Conservation (phyloP, 2,797 vertebrate species). For the Ataeniobius toweri region DNA sequence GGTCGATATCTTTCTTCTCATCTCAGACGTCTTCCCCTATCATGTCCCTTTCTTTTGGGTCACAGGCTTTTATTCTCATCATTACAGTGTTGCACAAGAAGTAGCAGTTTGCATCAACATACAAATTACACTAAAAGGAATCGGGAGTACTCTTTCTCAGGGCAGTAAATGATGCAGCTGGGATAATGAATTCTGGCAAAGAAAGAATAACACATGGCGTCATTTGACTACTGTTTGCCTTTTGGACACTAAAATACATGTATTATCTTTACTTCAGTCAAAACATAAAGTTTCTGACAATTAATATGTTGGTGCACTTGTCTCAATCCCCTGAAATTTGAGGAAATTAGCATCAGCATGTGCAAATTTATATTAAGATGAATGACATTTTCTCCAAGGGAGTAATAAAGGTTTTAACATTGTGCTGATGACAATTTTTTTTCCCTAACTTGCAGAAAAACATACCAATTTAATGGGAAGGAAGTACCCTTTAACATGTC, state of each 20-base stretch:
- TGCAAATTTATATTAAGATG: conserved; percentile 17
- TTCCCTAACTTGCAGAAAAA: conserved; percentile 10
- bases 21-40: conserved; percentile 46
- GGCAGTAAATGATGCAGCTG: conserved; percentile 51
- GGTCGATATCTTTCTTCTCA: conserved; percentile 59
- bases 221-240: conserved; percentile 47
- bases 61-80: conserved; percentile 42
- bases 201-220: conserved; percentile 60
- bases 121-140: conserved; percentile 49
- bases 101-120: conserved; percentile 51
- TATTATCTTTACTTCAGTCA: conserved; percentile 24
- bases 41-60: conserved; percentile 49
- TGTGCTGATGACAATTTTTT: conserved; percentile 8
- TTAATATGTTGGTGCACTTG: conserved; percentile 16
- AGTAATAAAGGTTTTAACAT: conserved; percentile 28
- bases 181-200: conserved; percentile 53
- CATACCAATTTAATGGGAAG: conserved; percentile 12
- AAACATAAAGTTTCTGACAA: conserved; percentile 35
- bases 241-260: conserved; percentile 37
- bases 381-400: conserved; percentile 25
- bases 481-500: conserved; percentile 32
- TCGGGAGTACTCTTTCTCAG: conserved; percentile 51
- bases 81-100: conserved; percentile 55
- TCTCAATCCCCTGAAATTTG: conserved; percentile 11
- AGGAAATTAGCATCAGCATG: conserved; percentile 28